Percentiles rank a stretch among this genome's conserved stretches.
These are phyloP conservation scores for Montipora efflorescens DNA, from an alignment of 64 coral and sea anemone species.

Conservation along the genomic window DNA sequence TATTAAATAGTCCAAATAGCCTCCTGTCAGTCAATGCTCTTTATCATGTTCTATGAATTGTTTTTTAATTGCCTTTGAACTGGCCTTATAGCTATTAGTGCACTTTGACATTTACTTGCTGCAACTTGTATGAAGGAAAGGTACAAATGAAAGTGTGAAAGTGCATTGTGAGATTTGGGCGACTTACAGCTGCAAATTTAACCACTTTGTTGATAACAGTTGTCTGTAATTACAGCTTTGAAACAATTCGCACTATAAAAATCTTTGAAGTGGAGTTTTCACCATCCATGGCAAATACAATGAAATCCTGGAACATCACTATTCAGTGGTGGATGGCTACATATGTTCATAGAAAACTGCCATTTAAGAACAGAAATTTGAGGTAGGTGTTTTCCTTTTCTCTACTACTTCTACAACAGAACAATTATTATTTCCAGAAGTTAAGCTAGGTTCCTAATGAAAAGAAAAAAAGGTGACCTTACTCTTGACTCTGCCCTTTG, in stretches of 20 bases:
- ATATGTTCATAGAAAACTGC: slow-evolving; percentile 91
- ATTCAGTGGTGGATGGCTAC: slow-evolving; percentile 98
- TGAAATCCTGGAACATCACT: slow-evolving; percentile 98
- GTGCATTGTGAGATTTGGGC: no score
- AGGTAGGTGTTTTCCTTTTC: slow-evolving; percentile 32
- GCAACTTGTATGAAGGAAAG: no score
- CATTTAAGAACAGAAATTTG: slow-evolving; percentile 88
- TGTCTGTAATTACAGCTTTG: slow-evolving; percentile 68
- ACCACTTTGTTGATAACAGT: no score
- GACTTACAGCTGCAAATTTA: no score
- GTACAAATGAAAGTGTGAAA: no score
- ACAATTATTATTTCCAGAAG: background rate
- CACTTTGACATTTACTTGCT: no score
- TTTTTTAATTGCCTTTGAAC: no score
- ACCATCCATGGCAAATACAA: slow-evolving; percentile 84
- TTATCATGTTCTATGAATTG: no score
- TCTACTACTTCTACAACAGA: background rate
- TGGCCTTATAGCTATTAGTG: no score
- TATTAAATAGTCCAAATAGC: no score
- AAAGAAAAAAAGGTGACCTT: background rate
- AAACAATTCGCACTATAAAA: slow-evolving; percentile 94
- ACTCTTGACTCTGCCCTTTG: background rate
- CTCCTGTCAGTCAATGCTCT: no score
- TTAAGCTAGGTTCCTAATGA: background rate
- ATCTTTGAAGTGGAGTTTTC: slow-evolving; percentile 92